A percentile compares a stretch with the other conserved stretches of the same genome.
Evolutionary conservation across 2,113 vertebrate genomes (phyloP).

Genomic region (Brachirus orientalis): DNA sequence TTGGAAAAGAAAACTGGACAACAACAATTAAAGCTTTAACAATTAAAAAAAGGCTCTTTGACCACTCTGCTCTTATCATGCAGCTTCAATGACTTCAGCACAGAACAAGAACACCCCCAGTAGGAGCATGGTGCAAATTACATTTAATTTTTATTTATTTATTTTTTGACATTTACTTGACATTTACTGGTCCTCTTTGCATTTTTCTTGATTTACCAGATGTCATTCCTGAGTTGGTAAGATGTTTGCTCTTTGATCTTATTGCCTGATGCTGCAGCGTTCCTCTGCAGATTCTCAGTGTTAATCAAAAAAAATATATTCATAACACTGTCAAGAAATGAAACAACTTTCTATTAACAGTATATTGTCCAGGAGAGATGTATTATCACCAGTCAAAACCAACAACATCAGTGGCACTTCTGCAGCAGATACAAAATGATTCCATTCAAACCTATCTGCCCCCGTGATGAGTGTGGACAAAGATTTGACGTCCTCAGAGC

Average conservation of each 20-base stretch:
- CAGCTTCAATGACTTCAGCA: constrained; percentile 30
- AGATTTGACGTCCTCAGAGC: constrained; percentile 16
- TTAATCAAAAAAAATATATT: constrained; percentile 13
- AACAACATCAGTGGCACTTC: constrained; percentile 18
- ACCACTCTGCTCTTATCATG: constrained; percentile 33
- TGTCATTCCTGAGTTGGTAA: constrained; percentile 40
- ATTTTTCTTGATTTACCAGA: constrained; percentile 47
- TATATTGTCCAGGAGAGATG: constrained; percentile 50
- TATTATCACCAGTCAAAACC: constrained; percentile 4
- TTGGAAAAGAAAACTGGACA: no score
- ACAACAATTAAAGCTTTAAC: no score
- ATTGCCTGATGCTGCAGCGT: not conserved
- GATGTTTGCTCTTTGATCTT: constrained; percentile 23
- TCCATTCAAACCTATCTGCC: constrained; percentile 42
- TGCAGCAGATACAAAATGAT: constrained; percentile 17
- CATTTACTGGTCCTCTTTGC: not conserved
- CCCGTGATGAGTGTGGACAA: constrained; percentile 59
- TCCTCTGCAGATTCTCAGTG: constrained; percentile 3
- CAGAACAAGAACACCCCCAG: constrained; percentile 37
- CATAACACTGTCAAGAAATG: constrained; percentile 49
- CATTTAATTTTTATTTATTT: constrained; percentile 31
- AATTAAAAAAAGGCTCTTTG: constrained; percentile 43
- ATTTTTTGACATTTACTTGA: constrained; percentile 20
- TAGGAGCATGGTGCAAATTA: no score
- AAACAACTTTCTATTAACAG: constrained; percentile 57